Evolutionary conservation across 2,888 invertebrate genomes (phyloP).

Genomic region (Melieria omissa): DNA sequence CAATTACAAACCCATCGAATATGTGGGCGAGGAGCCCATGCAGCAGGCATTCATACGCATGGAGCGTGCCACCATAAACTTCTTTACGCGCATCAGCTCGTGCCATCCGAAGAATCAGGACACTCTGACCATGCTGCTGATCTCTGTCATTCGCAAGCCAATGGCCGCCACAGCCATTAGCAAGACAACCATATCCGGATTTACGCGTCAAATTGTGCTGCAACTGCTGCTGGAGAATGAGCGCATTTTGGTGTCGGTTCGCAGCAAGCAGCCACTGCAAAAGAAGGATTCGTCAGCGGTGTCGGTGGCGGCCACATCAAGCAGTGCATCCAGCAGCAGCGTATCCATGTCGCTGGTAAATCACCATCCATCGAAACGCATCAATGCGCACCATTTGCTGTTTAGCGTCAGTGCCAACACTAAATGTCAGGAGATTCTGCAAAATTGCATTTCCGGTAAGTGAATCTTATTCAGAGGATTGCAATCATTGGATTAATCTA

Average conservation of each 20-base stretch:
- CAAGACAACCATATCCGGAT: conserved; percentile 76
- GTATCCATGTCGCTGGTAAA: conserved; percentile 59
- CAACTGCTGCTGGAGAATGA: conserved; percentile 89
- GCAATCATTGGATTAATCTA: too few species aligned
- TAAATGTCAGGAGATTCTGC: conserved; percentile 79
- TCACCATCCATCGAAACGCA: conserved; percentile 78
- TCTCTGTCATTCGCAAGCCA: conserved; percentile 59
- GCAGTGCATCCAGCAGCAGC: conserved; percentile 47
- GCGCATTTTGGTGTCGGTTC: conserved; percentile 81
- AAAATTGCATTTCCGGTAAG: conserved; percentile 70
- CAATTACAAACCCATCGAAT: conserved; percentile 69
- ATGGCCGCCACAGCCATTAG: conserved; percentile 14
- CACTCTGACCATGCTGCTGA: conserved; percentile 80
- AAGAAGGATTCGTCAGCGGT: conserved; percentile 56
- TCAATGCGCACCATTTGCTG: conserved; percentile 78
- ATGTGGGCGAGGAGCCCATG: conserved; percentile 57
- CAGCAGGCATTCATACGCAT: conserved; percentile 70
- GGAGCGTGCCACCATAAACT: conserved; percentile 82
- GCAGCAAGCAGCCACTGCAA: conserved; percentile 64
- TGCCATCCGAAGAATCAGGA: conserved; percentile 88
- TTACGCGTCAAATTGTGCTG: conserved; percentile 85
- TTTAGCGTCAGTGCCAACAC: conserved; percentile 80
- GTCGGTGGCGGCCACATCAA: conserved; percentile 44
- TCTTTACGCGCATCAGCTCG: conserved; percentile 85
- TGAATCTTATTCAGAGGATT: conserved; percentile 13